Evolutionary conservation across 2,888 invertebrate species (phyloP).

Genomic region (Embidobia sp.): DNA sequence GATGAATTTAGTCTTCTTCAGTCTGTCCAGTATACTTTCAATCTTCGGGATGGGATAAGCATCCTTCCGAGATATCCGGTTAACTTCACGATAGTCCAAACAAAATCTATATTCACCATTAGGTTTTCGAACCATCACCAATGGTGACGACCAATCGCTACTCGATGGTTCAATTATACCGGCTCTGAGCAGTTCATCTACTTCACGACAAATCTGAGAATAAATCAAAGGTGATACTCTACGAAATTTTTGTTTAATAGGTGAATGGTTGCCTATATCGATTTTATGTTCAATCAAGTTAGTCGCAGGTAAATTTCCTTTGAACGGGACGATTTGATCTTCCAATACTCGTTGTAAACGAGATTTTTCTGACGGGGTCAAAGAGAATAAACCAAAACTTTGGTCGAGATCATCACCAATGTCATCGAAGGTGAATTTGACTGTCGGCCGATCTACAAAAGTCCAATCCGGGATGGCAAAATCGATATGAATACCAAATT

Average conservation of each 20-base stretch:
- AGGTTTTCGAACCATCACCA: constrained; percentile 26
- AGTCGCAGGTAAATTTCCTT: no score
- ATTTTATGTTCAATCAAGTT: not conserved
- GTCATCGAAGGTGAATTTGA: no score
- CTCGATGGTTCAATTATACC: constrained; percentile 15
- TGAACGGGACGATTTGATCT: no score
- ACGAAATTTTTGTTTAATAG: not conserved
- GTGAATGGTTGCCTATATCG: not conserved
- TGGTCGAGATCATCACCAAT: no score
- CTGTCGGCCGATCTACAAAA: no score
- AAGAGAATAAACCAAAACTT: no score
- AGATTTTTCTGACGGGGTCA: no score
- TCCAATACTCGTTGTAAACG: no score
- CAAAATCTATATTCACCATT: constrained; percentile 47
- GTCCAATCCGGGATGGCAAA: no score
- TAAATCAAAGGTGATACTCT: no score
- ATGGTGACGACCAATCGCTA: constrained; percentile 21
- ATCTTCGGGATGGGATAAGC: constrained; percentile 73
- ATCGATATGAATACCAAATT: no score
- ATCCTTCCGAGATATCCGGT: constrained; percentile 63
- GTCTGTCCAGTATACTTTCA: constrained; percentile 68
- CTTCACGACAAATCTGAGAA: no score
- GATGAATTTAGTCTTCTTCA: constrained; percentile 71
- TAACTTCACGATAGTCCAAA: constrained; percentile 72
- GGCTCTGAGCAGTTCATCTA: not conserved